These are phyloP conservation scores for Avahi laniger DNA, from an alignment of 2,797 vertebrate species.

Conservation along the genomic window DNA sequence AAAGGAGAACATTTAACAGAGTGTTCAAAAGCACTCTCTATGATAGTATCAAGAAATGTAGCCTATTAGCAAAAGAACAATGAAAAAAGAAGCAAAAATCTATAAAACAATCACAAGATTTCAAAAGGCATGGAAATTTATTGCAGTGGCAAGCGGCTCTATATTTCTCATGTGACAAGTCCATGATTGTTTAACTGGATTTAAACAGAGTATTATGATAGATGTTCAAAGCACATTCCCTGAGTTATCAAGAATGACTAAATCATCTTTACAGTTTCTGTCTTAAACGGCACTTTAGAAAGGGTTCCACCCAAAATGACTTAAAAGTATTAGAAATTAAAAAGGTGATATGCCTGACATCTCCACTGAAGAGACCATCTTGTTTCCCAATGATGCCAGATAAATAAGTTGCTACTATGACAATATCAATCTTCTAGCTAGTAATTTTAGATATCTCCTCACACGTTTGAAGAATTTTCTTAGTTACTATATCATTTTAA, in stretches of 20 bases:
- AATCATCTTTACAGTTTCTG: neutral
- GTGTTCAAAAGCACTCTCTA: neutral
- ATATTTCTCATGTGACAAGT: neutral
- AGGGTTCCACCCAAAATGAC: neutral
- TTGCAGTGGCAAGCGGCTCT: neutral
- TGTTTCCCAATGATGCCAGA: neutral
- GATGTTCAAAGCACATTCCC: neutral
- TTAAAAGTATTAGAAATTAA: neutral
- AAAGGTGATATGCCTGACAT: neutral
- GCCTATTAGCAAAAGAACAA: neutral
- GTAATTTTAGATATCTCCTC: neutral
- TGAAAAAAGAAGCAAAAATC: neutral
- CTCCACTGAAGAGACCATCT: neutral
- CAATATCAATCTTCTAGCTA: neutral
- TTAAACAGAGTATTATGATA: slow-evolving; percentile 7
- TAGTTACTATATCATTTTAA: neutral
- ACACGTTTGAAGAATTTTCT: neutral
- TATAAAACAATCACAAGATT: slow-evolving; percentile 12
- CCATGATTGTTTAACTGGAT: slow-evolving; percentile 7
- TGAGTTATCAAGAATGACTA: neutral
- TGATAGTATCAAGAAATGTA: neutral
- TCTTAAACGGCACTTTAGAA: neutral
- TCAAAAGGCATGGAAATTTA: slow-evolving; percentile 17
- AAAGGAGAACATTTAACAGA: neutral
- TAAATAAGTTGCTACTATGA: neutral